Conservation (phyloP, 2,113 vertebrate species). For the Sus scrofa region T2T-Sscrofa CM000830.6:5576501-5577000, state of each 20-base stretch:
- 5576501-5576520: no score
- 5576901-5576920: no score
- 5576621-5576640: neutral
- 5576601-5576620: accelerated
- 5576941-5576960: accelerated
- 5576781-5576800: accelerated
- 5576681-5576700: no score
- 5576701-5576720: no score
- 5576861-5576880: no score
- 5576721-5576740: no score
- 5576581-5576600: accelerated
- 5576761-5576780: no score
- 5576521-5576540: neutral
- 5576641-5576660: accelerated
- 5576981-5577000: neutral
- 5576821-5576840: neutral
- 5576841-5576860: no score
- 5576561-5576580: neutral
- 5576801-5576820: neutral
- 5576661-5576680: no score
- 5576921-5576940: neutral
- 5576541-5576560: no score
- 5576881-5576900: neutral
- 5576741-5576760: neutral
- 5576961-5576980: accelerated